Evolutionary conservation across 2,888 invertebrate species (phyloP), one percentile per base, ranked within the genome.

Genomic region (Eupithecia tripunctaria): DNA sequence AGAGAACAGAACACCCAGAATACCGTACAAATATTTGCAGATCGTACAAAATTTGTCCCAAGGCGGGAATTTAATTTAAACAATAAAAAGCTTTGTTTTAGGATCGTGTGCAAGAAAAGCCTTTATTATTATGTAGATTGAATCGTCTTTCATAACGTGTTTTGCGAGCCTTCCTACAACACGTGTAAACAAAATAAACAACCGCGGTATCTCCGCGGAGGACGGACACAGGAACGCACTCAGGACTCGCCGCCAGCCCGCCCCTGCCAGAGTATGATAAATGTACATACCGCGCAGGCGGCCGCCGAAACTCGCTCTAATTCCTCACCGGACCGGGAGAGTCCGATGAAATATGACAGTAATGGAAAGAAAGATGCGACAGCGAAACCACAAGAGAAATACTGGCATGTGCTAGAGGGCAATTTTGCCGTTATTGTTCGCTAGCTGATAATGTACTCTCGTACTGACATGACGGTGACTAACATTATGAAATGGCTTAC

Each of bases 201-300:
- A 85, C 75, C 72, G 65, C 78, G 78, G 78, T 83, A 84, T 84
- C 85, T 81, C 82, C 78, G 78, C 75, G 60, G 76, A 64, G 73
- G 71, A 72, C 66, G 74, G 87, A 93, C 93, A 94, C 85, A 88
- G 90, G 86, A 93, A 91, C 88, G 91, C 93, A 93, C 93, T 93
- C 91, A 90, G 89, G 81, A 81, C 82, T 84, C 81, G 82, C 81
- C 43, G n/a, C 47, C 47, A 21, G 21, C 47, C 73, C 71, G 71
- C 82, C 77, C 82, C 77, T 84, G 86, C 70, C 71, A 87, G 85
- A 89, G 88, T 88, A 91, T 94, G 92, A 93, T 91, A 93, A 92
- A 94, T 93, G 89, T 85, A 86, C 86, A 79, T 76, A 81, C 74
- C 74, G 74, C 29, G 29, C 29, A 2, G 29, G 8, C 36, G 36